Conservation (phyloP, 1,140 invertebrate species). For the Campodea augens region DNA sequence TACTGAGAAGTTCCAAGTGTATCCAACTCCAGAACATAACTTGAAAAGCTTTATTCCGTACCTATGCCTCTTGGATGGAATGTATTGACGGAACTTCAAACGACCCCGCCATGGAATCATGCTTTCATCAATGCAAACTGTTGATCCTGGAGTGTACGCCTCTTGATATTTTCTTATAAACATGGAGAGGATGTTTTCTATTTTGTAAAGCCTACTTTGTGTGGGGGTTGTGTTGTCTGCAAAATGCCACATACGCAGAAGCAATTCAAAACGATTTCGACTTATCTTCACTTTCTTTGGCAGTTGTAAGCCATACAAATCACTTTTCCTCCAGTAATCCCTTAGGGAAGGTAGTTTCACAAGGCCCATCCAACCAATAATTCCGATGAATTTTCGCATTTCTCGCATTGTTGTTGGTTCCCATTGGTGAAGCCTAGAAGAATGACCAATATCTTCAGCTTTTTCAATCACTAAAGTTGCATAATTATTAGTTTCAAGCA, state of each 20-base stretch:
- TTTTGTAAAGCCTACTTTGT: constrained; percentile 11
- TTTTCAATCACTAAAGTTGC: too few relatives aligned
- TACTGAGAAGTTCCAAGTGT: constrained; percentile 13
- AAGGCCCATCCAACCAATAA: background rate
- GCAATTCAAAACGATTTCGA: constrained; percentile 8
- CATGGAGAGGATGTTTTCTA: constrained; percentile 6
- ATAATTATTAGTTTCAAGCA: too few relatives aligned
- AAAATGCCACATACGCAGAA: constrained; percentile 12
- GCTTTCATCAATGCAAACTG: constrained; percentile 16
- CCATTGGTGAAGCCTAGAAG: too few relatives aligned
- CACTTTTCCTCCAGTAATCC: too few relatives aligned
- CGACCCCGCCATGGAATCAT: constrained; percentile 16
- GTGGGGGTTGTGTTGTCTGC: constrained; percentile 7
- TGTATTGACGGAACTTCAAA: constrained; percentile 16
- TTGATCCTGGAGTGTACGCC: constrained; percentile 6
- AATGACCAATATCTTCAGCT: too few relatives aligned
- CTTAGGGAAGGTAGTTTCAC: too few relatives aligned
- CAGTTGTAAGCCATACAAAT: too few relatives aligned
- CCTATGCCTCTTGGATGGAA: constrained; percentile 14
- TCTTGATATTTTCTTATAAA: constrained; percentile 8
- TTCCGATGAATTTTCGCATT: background rate
- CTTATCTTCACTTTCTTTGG: too few relatives aligned
- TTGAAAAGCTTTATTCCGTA: constrained; percentile 15
- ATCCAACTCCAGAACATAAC: background rate
- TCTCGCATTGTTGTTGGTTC: background rate